Base-by-base conservation (phyloP, 1,140 invertebrate genomes). In the roundworm (Caenorhabditis elegans) region DNA sequence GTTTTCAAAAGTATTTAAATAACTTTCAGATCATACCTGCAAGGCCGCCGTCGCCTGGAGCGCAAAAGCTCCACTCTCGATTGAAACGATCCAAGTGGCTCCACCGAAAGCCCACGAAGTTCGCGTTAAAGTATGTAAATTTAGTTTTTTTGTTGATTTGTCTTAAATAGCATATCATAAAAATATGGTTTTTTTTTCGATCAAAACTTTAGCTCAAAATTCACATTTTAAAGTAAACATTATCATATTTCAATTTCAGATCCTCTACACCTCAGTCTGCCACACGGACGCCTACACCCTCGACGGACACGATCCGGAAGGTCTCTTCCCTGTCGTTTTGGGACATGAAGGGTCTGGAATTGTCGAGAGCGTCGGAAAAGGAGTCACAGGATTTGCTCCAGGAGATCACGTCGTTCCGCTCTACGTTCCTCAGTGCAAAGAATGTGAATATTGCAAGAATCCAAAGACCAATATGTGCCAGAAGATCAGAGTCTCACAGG, bases 261-360 rank as follows among this genome's bases (percentile, higher is more conserved):
- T 98, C 70, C 87, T 93, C 5, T 92, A 93, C 28, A 95, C 95
- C 78, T 96, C 95, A 51, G 93, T 99, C n/a, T 99, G 97, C 90
- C 97, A 99, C 88, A 99, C 97, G 0, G 97, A 99, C 92, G 93
- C 95, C 3, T 98, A 97, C 88, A 98, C 96, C 19, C 90, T 97
- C 19, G 93, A 93, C 86, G 97, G 97, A 15, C 92, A 93, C 83
- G 97, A 99, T 91, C 93, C 96, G 0, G 97, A 98, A 91, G 97
- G 96, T 15, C 90, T 93, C 17, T 98, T 98, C 90, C 97, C 97
- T 0, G 93, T 94, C 43, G 92, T 99, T 85, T 92, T 98, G 48
- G 96, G 96, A 0, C 96, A 98, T 87, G 96, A 98, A 92, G 96
- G 96, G 19, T 94, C 93, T 83, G 97, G 96, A 82, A 79, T 83